phyloP scores from a whole-genome alignment of 2,113 vertebrate species.

The Pogona vitticeps region DNA sequence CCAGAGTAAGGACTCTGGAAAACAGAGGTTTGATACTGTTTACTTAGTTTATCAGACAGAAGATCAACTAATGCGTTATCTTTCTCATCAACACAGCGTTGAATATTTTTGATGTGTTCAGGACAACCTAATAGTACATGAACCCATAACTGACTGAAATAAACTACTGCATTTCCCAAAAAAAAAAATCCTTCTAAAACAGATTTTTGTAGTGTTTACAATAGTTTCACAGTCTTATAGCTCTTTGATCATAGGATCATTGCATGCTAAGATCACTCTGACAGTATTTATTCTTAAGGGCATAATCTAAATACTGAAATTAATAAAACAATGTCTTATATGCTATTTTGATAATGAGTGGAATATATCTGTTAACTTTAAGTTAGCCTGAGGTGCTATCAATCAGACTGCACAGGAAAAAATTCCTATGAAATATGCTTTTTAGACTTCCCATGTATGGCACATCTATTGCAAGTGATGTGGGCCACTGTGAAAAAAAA shows the following conservation, averaged over 20 bases:
- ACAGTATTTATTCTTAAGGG: neutral
- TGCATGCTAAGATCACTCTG: neutral
- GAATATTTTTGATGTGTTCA: too few relatives aligned
- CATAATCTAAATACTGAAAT: neutral
- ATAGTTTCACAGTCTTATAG: neutral
- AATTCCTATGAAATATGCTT: neutral
- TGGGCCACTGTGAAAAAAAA: constrained; percentile 24
- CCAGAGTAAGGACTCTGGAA: neutral
- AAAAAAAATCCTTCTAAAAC: too few relatives aligned
- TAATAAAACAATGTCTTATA: neutral
- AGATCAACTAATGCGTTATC: too few relatives aligned
- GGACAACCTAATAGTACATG: too few relatives aligned
- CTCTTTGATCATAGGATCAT: neutral
- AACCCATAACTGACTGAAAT: too few relatives aligned
- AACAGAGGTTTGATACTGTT: neutral
- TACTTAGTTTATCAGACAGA: too few relatives aligned
- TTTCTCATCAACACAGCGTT: too few relatives aligned
- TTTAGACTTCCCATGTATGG: neutral
- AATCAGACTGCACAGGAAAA: neutral
- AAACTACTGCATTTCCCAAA: too few relatives aligned
- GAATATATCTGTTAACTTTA: neutral
- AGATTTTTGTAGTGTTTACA: neutral
- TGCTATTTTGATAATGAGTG: neutral
- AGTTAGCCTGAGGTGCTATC: neutral
- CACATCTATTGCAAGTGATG: neutral